These are phyloP conservation scores for Ataeniobius toweri DNA, from an alignment of 2,797 vertebrate genomes.

Conservation along the genomic window DNA sequence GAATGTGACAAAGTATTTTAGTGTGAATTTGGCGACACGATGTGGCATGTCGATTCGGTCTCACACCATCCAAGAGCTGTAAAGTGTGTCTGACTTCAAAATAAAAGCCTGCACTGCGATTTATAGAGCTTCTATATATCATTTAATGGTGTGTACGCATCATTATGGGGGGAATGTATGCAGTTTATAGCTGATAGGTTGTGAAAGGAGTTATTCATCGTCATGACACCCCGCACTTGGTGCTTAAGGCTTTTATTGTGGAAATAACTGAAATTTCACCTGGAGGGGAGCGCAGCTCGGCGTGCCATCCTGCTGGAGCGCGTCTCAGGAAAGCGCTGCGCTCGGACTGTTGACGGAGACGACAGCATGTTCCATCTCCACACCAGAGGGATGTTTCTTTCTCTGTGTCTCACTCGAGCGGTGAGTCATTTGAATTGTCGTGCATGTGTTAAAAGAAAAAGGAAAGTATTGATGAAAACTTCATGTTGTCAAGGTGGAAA, in stretches of 20 bases:
- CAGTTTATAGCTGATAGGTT: fast-evolving
- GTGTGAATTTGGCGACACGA: constrained; percentile 27
- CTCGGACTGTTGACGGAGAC: constrained; percentile 10
- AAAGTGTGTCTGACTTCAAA: constrained; percentile 19
- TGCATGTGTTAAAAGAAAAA: not conserved
- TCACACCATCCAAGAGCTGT: not conserved
- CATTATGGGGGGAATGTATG: not conserved
- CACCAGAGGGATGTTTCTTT: constrained; percentile 53
- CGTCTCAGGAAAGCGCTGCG: constrained; percentile 11
- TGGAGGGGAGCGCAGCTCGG: constrained; percentile 6
- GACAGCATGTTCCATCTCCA: constrained; percentile 54
- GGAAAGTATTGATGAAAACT: not conserved
- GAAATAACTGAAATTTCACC: constrained; percentile 1
- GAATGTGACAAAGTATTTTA: not conserved
- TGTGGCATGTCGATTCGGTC: not conserved
- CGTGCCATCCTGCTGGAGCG: constrained; percentile 27
- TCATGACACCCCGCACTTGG: not conserved
- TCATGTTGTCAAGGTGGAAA: not conserved
- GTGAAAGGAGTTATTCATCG: too few relatives aligned
- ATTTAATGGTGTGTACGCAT: too few relatives aligned
- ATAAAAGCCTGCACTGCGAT: not conserved
- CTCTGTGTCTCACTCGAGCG: constrained; percentile 50
- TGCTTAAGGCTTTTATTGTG: constrained; percentile 28
- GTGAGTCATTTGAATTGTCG: constrained; percentile 60
- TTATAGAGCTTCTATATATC: not conserved